These are phyloP conservation scores for Atopsyche davidsoni DNA, from an alignment of 1,140 invertebrate species.

Conservation along the genomic window DNA sequence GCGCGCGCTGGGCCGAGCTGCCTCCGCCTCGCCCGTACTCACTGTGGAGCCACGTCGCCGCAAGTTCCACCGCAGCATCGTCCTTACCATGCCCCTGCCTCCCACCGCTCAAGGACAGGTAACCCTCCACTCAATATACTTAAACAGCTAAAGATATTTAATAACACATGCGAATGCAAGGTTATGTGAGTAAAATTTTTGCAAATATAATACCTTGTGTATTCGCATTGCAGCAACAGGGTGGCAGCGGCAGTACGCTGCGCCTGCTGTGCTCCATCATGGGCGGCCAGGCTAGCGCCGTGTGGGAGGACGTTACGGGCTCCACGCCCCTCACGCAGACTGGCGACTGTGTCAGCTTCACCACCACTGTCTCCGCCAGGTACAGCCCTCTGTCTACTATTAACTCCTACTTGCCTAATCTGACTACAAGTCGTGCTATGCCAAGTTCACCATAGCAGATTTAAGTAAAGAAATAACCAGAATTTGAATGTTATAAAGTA, in stretches of 20 bases:
- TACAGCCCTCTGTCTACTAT: slow-evolving; percentile 18
- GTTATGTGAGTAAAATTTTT: no score
- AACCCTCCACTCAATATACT: no score
- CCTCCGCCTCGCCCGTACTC: slow-evolving; percentile 91
- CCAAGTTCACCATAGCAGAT: no score
- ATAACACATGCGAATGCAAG: no score
- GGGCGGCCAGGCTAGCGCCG: slow-evolving; percentile 89
- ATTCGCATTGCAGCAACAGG: slow-evolving; percentile 5
- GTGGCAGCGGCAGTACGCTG: slow-evolving; percentile 50
- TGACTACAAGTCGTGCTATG: no score
- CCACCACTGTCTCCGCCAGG: slow-evolving; percentile 89
- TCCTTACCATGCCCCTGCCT: slow-evolving; percentile 90
- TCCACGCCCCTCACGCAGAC: slow-evolving; percentile 91
- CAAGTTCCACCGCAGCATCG: slow-evolving; percentile 96
- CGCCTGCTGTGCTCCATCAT: slow-evolving; percentile 88
- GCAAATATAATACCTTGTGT: no score
- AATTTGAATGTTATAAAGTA: no score
- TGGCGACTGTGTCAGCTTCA: slow-evolving; percentile 95
- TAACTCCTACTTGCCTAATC: no score
- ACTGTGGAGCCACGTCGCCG: slow-evolving; percentile 90
- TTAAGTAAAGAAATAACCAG: no score
- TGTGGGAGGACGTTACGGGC: slow-evolving; percentile 97
- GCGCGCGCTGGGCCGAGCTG: slow-evolving; percentile 78
- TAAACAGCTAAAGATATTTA: no score
- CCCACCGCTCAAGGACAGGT: slow-evolving; percentile 40